phyloP scores from a whole-genome alignment of 2,888 invertebrate species.

The Zele albiditarsus region DNA sequence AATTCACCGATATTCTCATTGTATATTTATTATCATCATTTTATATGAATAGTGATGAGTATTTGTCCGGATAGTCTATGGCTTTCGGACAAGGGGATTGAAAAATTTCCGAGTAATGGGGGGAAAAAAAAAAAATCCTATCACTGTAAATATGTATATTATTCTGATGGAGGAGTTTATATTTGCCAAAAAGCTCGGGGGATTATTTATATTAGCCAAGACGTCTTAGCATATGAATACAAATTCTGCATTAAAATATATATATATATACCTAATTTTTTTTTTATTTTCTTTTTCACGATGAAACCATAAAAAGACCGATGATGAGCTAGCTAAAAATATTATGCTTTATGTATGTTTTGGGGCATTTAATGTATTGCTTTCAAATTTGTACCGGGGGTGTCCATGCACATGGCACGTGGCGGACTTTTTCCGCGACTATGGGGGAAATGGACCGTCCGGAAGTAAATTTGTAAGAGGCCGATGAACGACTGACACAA shows the following conservation, averaged over 20 bases:
- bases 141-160: constrained; percentile 1
- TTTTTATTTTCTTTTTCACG: neutral
- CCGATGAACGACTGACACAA: constrained; percentile 66
- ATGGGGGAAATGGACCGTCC: constrained; percentile 51
- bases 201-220: constrained; percentile 40
- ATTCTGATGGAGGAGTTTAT: neutral
- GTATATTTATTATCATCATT: constrained; percentile 4
- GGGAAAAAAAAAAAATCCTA: neutral
- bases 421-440: constrained; percentile 50
- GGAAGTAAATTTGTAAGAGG: constrained; percentile 68
- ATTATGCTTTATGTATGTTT: neutral
- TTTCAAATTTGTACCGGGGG: constrained; percentile 60
- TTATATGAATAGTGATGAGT: neutral
- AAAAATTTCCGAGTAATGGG: neutral
- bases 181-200: constrained; percentile 49
- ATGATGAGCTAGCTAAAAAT: constrained; percentile 35
- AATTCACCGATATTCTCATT: neutral
- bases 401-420: constrained; percentile 53
- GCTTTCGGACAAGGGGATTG: neutral
- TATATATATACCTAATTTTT: neutral
- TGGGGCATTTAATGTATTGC: constrained; percentile 55
- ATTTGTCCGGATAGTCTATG: constrained; percentile 15
- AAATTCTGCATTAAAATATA: constrained; percentile 35
- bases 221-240: constrained; percentile 59
- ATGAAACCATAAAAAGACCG: constrained; percentile 30